Evolutionary conservation across 2,797 vertebrate species (phyloP), one percentile per base, ranked within the genome.

Genomic region (Cottoperca gobio): DNA sequence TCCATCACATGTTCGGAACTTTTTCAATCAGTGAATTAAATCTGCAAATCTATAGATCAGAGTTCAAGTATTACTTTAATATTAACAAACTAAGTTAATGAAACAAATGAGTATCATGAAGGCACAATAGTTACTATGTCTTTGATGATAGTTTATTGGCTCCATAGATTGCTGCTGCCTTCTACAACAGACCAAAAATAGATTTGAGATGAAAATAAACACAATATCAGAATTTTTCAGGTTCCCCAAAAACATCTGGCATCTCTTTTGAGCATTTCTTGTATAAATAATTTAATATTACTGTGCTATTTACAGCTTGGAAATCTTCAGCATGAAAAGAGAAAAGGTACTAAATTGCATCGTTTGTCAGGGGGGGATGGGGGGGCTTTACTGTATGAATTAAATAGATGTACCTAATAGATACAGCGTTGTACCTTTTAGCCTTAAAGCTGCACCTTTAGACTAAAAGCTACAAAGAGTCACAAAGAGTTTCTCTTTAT

Each of bases 261-360:
- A 39, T 55, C 8, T 48, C 33, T 66, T 62, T 63, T 58, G 24
- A 70, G 53, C n/a, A 55, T 53, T 65, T 64, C 48, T 40, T 35
- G 23, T 23, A 33, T 88, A 28, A 89, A 83, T 89, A 68, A 82
- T 86, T 84, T 19, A 82, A 6, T 12, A 45, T 49, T 55, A 10
- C 16, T 42, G 16, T 50, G 50, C 50, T 81, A 72, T 85, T 87
- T 73, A 49, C 33, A 68, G 53, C 58, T 80, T 61, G n/a, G 26
- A 57, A 58, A 79, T 54, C 28, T 62, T 39, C 50, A 52, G 17
- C 53, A 49, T 28, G 12, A 52, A 66, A 78, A 21, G 5, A 53
- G 24, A 59, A 65, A 78, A 80, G 52, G 53, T 64, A 71, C 24
- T 45, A 64, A 79, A 70, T 64, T 40, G 39, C 40, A 45, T 52